Base-by-base conservation (phyloP, 2,888 invertebrate species). In the Scelioninae gen. 2 region DNA sequence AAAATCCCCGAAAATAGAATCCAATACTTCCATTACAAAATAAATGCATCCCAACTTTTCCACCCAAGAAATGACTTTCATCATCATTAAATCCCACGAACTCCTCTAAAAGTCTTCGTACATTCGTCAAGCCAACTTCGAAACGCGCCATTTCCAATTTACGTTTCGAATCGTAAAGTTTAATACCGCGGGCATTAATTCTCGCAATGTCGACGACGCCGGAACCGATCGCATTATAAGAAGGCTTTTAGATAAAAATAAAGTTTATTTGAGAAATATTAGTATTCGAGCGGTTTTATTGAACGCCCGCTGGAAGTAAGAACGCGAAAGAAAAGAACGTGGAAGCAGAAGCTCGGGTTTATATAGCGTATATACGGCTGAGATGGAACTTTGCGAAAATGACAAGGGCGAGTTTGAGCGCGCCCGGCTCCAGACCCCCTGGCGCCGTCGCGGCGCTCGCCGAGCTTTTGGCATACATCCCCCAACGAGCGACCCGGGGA, bases 401-500 rank as follows among this genome's bases (percentile, higher is more conserved):
- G 81, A 80, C 81, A 78, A 78, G 78, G 76, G 76, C 77, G 76
- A 76, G 74, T 69, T 70, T 76, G 77, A 75, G 79, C 77, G 74
- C 65, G 28, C 53, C 73, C 78, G 84, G 84, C 84, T 83, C 84
- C 84, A 84, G 84, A 83, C 83, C 78, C 81, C 81, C 81, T 83
- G 83, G 84, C 84, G 84, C 84, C 84, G 84, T 83, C 84, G 81
- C 81, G 83, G 78, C 83, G 82, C 78, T 79, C 77, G 80, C 78
- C 57, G 11, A 79, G 82, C 81, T 82, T 83, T 84, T 84, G 84
- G 82, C 84, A 84, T 83, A 83, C 81, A 82, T 83, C 79, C 76
- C 80, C 79, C 78, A 77, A 72, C 79, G 77, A 76, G 67, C 76
- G 78, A 76, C 78, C 79, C 77, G 78, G 79, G 76, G 76, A 77